Base-by-base conservation (phyloP, 2,888 invertebrate species). In the Hoplodrina blanda region DNA sequence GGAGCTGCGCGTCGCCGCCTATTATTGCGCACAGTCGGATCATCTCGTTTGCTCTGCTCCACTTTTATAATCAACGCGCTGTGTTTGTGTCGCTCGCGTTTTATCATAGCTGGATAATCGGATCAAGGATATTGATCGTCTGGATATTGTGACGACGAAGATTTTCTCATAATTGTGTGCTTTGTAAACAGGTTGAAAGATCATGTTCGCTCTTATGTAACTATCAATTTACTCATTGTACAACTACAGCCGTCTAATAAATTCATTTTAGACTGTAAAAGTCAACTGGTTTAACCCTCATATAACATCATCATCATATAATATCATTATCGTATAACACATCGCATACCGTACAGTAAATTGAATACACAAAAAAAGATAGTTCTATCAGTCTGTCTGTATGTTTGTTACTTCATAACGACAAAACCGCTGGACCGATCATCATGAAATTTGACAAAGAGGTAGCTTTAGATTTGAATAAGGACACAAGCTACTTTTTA, bases 1-100 rank as follows among this genome's bases (percentile, higher is more conserved):
- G 90, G 88, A 87, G 76, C 63, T 61, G 72, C 65, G 73, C 78
- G 78, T 71, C 79, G 69, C 41, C 70, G 78, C 50, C 81, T 84
- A 71, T 84, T 83, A 82, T 73, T 83, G 78, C 60, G 69, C 64
- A 63, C 73, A 69, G 56, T 69, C 62, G 73, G 80, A 76, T 85
- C 85, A 87, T 85, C 85, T 84, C 80, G 76, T 78, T 80, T 79
- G 73, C 57, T 66, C 62, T 67, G 74, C 50, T 69, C 67, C 60
- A 70, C 69, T 78, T 80, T 76, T 71, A 44, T 72, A 74, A 82
- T 76, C 68, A 67, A 68, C 53, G 68, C 60, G 61, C 33, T 81
- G 59, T 66, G 72, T 84, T 79, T 79, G 49, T 63, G 77, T 64
- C 71, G 25, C 76, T 64, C 33, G 56, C 56, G 55, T 57, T 70